Conservation (phyloP, 2,113 vertebrate species). For the Mystacornis crossleyi region DNA sequence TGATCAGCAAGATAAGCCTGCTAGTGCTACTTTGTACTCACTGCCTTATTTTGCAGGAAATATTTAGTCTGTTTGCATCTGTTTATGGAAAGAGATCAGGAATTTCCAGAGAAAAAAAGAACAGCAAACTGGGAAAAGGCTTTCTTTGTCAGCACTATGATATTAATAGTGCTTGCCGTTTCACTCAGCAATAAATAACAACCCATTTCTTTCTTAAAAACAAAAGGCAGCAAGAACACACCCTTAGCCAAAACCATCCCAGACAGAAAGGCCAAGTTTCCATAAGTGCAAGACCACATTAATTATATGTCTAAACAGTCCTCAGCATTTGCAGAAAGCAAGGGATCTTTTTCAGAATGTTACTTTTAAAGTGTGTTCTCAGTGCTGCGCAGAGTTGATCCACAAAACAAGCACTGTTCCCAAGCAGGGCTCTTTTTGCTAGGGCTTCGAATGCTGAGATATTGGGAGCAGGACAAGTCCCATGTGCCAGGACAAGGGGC, state of each 20-base stretch:
- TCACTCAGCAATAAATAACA: constrained; percentile 33
- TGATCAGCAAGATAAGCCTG: background rate
- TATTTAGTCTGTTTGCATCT: background rate
- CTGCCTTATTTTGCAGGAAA: constrained; percentile 17
- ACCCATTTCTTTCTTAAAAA: background rate
- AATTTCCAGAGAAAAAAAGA: background rate
- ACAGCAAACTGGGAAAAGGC: constrained; percentile 9
- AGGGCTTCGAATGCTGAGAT: background rate
- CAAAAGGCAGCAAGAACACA: background rate
- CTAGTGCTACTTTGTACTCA: background rate
- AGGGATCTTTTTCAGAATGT: background rate
- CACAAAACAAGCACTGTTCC: background rate
- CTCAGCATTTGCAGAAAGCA: background rate
- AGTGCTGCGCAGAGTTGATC: background rate
- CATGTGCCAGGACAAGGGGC: fast-evolving
- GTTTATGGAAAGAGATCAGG: constrained; percentile 24
- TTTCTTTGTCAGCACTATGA: constrained; percentile 34
- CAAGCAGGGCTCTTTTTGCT: fast-evolving
- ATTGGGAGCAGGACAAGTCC: background rate
- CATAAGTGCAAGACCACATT: background rate
- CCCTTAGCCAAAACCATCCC: constrained; percentile 25
- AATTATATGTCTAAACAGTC: constrained; percentile 15
- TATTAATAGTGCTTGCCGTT: constrained; percentile 33
- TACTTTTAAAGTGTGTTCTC: background rate
- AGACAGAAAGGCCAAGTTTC: constrained; percentile 59